phyloP scores from a whole-genome alignment of 2,113 vertebrate genomes.

The Natator depressus region DNA sequence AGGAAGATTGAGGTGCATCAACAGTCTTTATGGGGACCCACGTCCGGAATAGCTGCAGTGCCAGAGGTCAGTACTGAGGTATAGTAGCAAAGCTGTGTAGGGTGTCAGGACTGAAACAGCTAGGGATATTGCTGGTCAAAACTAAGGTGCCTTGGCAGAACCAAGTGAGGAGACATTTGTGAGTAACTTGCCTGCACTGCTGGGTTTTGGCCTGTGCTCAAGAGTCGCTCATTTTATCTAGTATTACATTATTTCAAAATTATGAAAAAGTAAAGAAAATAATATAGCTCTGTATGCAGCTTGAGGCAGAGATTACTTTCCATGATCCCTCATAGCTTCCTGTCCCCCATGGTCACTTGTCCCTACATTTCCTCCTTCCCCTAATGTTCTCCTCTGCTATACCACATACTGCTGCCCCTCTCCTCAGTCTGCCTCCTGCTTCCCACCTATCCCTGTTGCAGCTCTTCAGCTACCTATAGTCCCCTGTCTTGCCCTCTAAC shows the following conservation, averaged over 20 bases:
- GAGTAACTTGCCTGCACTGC: neutral
- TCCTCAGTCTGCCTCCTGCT: accelerated
- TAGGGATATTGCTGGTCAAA: neutral
- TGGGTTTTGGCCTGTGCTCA: neutral
- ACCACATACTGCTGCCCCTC: neutral
- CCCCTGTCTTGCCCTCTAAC: neutral
- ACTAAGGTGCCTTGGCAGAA: neutral
- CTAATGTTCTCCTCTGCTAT: neutral
- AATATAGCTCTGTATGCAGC: accelerated
- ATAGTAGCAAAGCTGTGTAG: neutral
- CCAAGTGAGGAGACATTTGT: neutral
- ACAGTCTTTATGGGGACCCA: neutral
- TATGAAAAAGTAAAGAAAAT: neutral
- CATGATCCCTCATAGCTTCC: neutral
- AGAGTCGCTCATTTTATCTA: neutral
- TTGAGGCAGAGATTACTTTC: neutral
- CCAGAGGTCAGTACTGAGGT: neutral
- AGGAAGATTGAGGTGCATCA: conserved; percentile 11
- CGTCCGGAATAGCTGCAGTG: neutral
- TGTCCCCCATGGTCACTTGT: neutral
- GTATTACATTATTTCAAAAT: neutral
- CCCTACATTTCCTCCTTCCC: neutral
- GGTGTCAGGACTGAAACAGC: neutral
- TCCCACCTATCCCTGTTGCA: neutral
- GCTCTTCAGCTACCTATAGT: neutral